A percentile compares a stretch with the other conserved stretches of the same genome.
Evolutionary conservation across 1,140 invertebrate species (phyloP).

Genomic region (Olivierus martensii): DNA sequence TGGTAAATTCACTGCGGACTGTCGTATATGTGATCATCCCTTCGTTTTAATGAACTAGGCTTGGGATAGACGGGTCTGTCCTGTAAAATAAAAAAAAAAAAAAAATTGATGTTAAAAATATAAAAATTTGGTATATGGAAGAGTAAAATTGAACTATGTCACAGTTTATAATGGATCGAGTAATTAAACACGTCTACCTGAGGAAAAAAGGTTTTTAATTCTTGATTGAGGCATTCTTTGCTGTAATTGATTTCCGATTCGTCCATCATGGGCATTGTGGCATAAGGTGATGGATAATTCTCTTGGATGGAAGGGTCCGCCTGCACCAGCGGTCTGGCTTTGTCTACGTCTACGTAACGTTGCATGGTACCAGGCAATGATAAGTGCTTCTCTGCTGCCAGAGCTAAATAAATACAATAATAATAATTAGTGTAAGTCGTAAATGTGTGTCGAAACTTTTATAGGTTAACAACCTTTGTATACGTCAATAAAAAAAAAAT

Average conservation of each 20-base stretch:
- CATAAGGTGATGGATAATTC: slow-evolving; percentile 8
- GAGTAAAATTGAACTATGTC: too few relatives aligned
- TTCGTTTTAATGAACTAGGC: too few relatives aligned
- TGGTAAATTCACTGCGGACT: too few relatives aligned
- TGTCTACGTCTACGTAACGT: slow-evolving; percentile 16
- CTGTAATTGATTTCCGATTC: slow-evolving; percentile 2
- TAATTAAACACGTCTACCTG: too few relatives aligned
- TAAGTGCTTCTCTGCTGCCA: slow-evolving; percentile 10
- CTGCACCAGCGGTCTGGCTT: slow-evolving; percentile 8
- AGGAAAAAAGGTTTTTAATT: background rate
- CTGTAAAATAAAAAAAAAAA: slow-evolving; percentile 1
- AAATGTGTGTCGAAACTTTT: background rate
- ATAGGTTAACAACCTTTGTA: background rate
- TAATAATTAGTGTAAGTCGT: background rate
- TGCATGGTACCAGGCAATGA: slow-evolving; percentile 12
- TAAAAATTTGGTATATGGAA: too few relatives aligned
- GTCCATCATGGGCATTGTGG: slow-evolving; percentile 11
- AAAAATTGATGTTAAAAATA: too few relatives aligned
- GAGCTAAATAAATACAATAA: background rate
- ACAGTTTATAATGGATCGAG: too few relatives aligned
- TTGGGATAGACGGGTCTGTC: background rate
- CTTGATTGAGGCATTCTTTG: background rate
- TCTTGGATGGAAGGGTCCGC: slow-evolving; percentile 3
- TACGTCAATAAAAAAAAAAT: background rate
- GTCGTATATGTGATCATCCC: too few relatives aligned